Evolutionary conservation across 2,113 vertebrate species (phyloP), one percentile per base, ranked within the genome.

Genomic region (Balaeniceps rex): DNA sequence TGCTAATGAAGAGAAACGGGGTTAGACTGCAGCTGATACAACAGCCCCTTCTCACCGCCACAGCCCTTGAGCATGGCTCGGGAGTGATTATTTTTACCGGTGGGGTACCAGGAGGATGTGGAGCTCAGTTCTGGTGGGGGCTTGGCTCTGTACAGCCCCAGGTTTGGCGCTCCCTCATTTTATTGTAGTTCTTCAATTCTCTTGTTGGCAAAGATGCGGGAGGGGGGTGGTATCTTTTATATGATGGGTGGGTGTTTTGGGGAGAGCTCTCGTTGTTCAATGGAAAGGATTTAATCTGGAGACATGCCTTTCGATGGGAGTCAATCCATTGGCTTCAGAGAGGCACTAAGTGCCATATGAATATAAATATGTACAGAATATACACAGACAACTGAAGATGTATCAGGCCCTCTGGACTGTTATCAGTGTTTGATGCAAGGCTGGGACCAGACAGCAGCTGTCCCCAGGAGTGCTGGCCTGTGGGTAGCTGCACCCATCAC

Each of bases 91-190:
- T 26, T 89, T 87, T 85, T 81, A 66, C n/a, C 17, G 7, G 34
- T 58, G 49, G 26, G 47, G 22, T 64, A 51, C 63, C 44, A 51
- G 63, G 46, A 82, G n/a, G 14, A 71, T 4, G 1, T 14, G 52
- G 49, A 84, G 23, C 38, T 94, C 34, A 7, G 3, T 16, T 87
- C 36, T 69, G 65, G 3, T 47, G 61, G 38, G 24, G 63, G 4
- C 4, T 61, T 69, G 26, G 25, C 31, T 83, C 38, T 60, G 14
- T 34, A 14, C 3, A 31, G 26, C 5, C 26, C 10, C 0, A 0
- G 44, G n/a, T 10, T 34, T 64, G n/a, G 21, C 19, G 29, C 54
- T 74, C 11, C 38, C 63, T 49, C 28, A 19, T 83, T 64, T 46
- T 42, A 31, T 12, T 55, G 46, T 8, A 57, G 70, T 83, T 80